Base-by-base conservation (phyloP, 2,888 invertebrate species). In the Cepaea hortensis region DNA sequence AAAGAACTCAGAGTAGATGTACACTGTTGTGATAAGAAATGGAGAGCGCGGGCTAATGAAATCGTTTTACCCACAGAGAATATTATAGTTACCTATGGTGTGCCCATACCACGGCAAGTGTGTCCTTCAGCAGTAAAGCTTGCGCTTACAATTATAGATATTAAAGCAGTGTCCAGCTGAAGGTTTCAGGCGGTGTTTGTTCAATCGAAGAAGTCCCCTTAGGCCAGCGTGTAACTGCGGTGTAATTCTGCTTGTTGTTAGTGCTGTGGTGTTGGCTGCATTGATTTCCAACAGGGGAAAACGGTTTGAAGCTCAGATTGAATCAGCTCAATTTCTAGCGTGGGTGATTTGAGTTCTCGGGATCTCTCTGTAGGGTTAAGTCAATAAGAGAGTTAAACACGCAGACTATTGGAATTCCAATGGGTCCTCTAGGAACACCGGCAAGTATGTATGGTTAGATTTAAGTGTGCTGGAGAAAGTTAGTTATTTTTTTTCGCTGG, bases 221-320 rank as follows among this genome's bases (percentile, higher is more conserved):
- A 23, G 4, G 5, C 65, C 65, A 65, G 15, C 46, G 9, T 61
- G 73, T n/a, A 35, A 50, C 15, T 72, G 82, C 13, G n/a, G 15
- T n/a, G 70, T 82, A 82, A 73, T 55, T 50, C 72, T 23, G 46
- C 72, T 72, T 82, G 72, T 70, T 72, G 82, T 82, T 73, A 61
- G 82, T 82, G 55, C 1, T 4, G 72, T 35, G 70, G 73, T 82
- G 72, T 35, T 82, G n/a, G 23, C 48, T 55, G n/a, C 82, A 82
- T 82, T 82, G 73, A 82, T 82, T 72, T 82, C 82, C 9, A 73
- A 70, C 72, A 55, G 3, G 18, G 15, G 5, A 18, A n/a, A 50
- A 5, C 68, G 70, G 48, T 70, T 48, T 70, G 70, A 20, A 70
- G 15, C n/a, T 70, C 46, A 35, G 81, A 82, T 82, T 65, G 50